A percentile compares a stretch with the other conserved stretches of the same genome.
phyloP scores from a whole-genome alignment of 1,140 invertebrate species.

The Bicyclus anynana region DNA sequence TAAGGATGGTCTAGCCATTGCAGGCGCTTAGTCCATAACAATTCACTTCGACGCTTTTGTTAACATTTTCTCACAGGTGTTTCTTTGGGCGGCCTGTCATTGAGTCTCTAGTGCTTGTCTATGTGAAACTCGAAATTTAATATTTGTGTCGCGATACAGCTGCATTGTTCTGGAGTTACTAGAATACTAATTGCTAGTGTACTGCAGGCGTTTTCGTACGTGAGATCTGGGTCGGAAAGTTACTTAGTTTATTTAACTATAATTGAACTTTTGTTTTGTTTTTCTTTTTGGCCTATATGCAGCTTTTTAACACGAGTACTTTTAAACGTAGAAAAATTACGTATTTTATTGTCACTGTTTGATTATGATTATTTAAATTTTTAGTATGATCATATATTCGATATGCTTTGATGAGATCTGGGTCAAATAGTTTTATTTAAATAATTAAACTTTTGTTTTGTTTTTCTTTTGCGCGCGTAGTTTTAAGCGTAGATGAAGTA shows the following conservation, averaged over 20 bases:
- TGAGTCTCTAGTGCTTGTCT: conserved; percentile 36
- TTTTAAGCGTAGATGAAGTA: too few species aligned
- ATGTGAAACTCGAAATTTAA: conserved; percentile 47
- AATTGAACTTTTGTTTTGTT: not conserved
- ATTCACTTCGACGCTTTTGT: conserved; percentile 50
- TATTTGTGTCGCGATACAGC: conserved; percentile 56
- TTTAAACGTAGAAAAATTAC: not conserved
- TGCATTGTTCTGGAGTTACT: conserved; percentile 39
- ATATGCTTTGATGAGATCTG: too few species aligned
- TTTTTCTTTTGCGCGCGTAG: too few species aligned
- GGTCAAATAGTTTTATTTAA: too few species aligned
- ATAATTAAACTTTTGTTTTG: not conserved
- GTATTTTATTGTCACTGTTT: not conserved
- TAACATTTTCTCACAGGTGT: conserved; percentile 71
- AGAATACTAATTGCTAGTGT: conserved; percentile 29
- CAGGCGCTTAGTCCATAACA: conserved; percentile 25
- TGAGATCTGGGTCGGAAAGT: conserved; percentile 62
- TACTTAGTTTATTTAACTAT: too few species aligned
- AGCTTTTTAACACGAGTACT: not conserved
- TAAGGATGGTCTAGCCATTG: too few species aligned
- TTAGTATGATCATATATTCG: too few species aligned
- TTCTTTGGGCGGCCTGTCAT: conserved; percentile 57
- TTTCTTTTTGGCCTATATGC: not conserved
- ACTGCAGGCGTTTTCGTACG: conserved; percentile 32
- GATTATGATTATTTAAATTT: too few species aligned